Evolutionary conservation across 1,140 invertebrate species (phyloP).

Genomic region (Drosophila elegans): DNA sequence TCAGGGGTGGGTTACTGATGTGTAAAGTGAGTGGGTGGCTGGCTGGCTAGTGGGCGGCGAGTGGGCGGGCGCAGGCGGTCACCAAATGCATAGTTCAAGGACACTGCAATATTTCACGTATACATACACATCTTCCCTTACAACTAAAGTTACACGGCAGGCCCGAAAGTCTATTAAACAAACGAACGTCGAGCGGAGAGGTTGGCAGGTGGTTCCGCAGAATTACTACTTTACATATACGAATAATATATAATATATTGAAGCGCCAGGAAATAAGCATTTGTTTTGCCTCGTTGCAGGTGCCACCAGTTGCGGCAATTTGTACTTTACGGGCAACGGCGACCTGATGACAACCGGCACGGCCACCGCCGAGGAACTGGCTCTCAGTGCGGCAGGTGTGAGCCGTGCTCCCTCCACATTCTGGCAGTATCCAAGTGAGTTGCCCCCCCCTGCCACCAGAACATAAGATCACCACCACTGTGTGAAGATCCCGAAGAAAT

Average conservation of each 20-base stretch:
- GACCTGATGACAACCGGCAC: constrained; percentile 79
- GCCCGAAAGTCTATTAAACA: constrained; percentile 69
- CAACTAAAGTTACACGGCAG: constrained; percentile 37
- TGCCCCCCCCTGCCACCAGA: background rate
- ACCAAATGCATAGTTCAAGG: constrained; percentile 81
- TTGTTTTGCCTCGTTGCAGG: constrained; percentile 39
- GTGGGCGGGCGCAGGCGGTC: constrained; percentile 26
- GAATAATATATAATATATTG: background rate
- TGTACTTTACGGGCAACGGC: constrained; percentile 81
- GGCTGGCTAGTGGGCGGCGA: constrained; percentile 5
- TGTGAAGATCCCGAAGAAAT: no score
- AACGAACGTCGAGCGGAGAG: constrained; percentile 46
- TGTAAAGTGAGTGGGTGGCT: background rate
- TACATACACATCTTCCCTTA: constrained; percentile 60
- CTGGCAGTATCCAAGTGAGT: constrained; percentile 91
- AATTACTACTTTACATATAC: background rate
- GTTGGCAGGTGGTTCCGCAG: constrained; percentile 12
- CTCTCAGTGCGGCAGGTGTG: constrained; percentile 66
- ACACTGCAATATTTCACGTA: constrained; percentile 76
- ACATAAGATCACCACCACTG: no score
- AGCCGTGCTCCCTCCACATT: constrained; percentile 87
- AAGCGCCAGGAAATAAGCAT: background rate
- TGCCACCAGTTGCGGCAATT: constrained; percentile 79
- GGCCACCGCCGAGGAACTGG: constrained; percentile 76
- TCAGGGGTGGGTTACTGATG: constrained; percentile 35